A percentile compares a stretch with the other conserved stretches of the same genome.
These are phyloP conservation scores for Apodemus speciosus DNA, from an alignment of 2,113 vertebrate genomes.

Conservation along the genomic window DNA sequence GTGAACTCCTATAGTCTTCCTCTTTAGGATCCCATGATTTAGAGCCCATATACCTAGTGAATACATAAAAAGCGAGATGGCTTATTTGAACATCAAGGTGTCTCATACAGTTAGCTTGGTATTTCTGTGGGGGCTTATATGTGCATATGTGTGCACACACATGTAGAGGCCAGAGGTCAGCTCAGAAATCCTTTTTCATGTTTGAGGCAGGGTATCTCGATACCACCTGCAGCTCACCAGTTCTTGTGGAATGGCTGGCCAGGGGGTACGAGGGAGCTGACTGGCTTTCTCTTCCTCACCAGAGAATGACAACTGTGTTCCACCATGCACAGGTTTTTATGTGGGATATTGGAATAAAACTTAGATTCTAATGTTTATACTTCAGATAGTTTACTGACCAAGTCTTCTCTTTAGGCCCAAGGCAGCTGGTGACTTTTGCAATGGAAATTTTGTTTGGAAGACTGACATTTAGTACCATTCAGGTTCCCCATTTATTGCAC, in stretches of 20 bases:
- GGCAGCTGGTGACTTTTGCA: not conserved
- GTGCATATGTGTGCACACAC: not conserved
- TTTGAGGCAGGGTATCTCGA: not conserved
- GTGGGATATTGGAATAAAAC: not conserved
- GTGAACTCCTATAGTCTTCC: constrained; percentile 4
- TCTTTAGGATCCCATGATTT: not conserved
- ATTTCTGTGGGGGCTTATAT: not conserved
- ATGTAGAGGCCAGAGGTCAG: not conserved
- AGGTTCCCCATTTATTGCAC: not conserved
- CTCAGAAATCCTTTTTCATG: not conserved
- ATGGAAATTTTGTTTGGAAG: not conserved
- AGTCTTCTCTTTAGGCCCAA: not conserved
- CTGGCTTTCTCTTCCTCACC: not conserved
- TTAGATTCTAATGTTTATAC: not conserved
- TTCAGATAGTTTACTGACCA: not conserved
- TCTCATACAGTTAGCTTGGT: not conserved
- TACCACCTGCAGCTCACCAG: not conserved
- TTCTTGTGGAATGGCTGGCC: not conserved
- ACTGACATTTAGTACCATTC: not conserved
- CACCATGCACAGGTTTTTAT: not conserved
- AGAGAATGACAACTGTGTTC: not conserved
- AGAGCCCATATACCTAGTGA: not conserved
- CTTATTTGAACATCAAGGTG: not conserved
- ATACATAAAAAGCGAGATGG: not conserved
- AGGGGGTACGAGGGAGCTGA: not conserved